A percentile compares a stretch with the other conserved stretches of the same genome.
Evolutionary conservation across 2,888 invertebrate genomes (phyloP).

Genomic region (Volucella zonaria): DNA sequence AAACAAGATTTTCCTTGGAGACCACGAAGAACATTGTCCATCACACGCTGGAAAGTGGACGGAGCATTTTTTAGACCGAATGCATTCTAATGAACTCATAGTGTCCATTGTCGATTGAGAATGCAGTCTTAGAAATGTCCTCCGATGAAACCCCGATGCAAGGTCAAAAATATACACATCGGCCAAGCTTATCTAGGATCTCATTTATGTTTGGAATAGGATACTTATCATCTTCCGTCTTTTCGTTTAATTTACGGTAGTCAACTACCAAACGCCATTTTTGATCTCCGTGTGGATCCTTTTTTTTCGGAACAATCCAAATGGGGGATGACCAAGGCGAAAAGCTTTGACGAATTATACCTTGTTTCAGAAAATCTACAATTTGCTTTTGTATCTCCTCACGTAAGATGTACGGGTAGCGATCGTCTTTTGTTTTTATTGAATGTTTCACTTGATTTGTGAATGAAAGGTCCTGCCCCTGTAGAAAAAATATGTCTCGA

Average conservation of each 20-base stretch:
- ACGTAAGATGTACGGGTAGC: background rate
- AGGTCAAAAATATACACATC: slow-evolving; percentile 16
- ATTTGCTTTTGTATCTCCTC: no score
- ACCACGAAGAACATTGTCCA: slow-evolving; percentile 21
- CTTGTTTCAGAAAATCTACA: no score
- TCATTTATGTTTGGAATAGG: slow-evolving; percentile 48
- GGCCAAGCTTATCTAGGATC: slow-evolving; percentile 23
- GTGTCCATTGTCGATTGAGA: slow-evolving; percentile 21
- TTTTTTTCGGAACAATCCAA: slow-evolving; percentile 19
- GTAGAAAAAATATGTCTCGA: background rate
- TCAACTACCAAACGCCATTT: slow-evolving; percentile 25
- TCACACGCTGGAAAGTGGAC: slow-evolving; percentile 28
- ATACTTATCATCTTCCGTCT: slow-evolving; percentile 50
- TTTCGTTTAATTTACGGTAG: slow-evolving; percentile 44
- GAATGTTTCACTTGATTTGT: background rate
- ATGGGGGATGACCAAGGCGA: background rate
- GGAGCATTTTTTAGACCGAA: slow-evolving; percentile 27
- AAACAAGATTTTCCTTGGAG: slow-evolving; percentile 13
- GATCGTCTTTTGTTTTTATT: background rate
- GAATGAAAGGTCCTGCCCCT: background rate
- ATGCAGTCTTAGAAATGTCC: background rate
- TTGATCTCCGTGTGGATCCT: background rate
- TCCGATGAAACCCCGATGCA: slow-evolving; percentile 42
- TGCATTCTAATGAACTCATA: slow-evolving; percentile 26
- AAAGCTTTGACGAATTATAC: no score